These are phyloP conservation scores for Eutolmus rufibarbis DNA, from an alignment of 2,888 invertebrate genomes.

Conservation along the genomic window DNA sequence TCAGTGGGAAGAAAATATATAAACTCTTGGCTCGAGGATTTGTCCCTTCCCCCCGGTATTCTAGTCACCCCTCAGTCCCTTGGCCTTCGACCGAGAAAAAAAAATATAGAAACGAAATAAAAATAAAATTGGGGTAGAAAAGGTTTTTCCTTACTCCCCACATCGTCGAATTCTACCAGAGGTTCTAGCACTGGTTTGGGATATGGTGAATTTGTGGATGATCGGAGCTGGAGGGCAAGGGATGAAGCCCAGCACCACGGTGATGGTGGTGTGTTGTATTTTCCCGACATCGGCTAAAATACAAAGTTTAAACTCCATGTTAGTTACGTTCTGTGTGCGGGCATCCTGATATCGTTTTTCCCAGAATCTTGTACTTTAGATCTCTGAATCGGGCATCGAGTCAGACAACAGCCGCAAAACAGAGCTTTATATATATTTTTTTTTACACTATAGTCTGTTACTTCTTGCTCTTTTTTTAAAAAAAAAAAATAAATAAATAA, in stretches of 20 bases:
- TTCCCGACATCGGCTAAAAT: not conserved
- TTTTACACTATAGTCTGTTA: not conserved
- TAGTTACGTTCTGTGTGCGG: conserved; percentile 1
- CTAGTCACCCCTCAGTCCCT: not conserved
- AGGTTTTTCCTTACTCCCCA: not conserved
- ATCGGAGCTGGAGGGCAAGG: no score
- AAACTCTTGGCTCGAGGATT: no score
- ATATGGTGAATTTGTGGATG: not conserved
- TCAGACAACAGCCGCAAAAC: not conserved
- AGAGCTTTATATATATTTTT: not conserved
- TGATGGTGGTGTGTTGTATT: not conserved
- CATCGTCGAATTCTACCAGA: not conserved
- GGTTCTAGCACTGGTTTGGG: not conserved
- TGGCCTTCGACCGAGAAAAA: not conserved
- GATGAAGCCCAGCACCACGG: no score
- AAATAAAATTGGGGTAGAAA: not conserved
- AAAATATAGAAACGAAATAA: not conserved
- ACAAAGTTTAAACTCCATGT: not conserved
- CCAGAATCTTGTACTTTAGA: not conserved
- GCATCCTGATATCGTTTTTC: not conserved
- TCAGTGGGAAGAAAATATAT: not conserved
- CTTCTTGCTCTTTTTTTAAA: not conserved
- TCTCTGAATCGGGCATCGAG: not conserved
- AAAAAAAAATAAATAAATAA: not conserved
- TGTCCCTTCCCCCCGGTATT: not conserved